A percentile compares a stretch with the other conserved stretches of the same genome.
These are phyloP conservation scores for Strix aluco DNA, from an alignment of 2,113 vertebrate species.

Conservation along the genomic window DNA sequence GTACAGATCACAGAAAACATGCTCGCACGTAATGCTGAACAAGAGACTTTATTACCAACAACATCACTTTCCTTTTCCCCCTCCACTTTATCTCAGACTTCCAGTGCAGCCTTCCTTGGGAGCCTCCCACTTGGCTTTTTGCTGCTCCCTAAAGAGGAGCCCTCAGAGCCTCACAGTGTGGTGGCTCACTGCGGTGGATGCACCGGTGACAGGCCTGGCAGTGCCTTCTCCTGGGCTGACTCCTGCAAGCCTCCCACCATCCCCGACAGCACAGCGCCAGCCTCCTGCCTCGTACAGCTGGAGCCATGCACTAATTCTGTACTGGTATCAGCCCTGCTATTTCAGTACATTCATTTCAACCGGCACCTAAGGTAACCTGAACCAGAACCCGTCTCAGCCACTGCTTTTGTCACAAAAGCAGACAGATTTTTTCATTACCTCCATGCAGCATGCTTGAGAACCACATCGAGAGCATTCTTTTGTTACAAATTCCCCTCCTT, in stretches of 20 bases:
- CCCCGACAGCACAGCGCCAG: accelerated
- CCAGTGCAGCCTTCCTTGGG: background rate
- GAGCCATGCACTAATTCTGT: accelerated
- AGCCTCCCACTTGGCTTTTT: background rate
- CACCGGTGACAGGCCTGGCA: accelerated
- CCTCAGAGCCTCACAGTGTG: accelerated
- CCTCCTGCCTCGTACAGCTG: background rate
- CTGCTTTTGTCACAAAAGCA: background rate
- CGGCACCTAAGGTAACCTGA: background rate
- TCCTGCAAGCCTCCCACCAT: accelerated
- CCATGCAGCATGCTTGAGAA: background rate
- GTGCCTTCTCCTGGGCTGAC: accelerated
- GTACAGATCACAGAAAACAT: background rate
- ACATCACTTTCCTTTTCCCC: background rate
- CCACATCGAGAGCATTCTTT: background rate
- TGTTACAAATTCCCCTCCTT: background rate
- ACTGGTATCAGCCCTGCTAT: background rate
- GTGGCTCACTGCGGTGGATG: accelerated
- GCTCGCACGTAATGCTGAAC: background rate
- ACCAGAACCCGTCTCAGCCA: background rate
- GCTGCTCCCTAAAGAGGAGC: background rate
- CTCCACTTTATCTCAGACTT: background rate
- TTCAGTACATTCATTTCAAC: background rate
- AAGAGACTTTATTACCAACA: background rate
- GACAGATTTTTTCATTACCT: background rate